phyloP scores from a whole-genome alignment of 2,888 invertebrate genomes.

The Drosophila dives region DNA sequence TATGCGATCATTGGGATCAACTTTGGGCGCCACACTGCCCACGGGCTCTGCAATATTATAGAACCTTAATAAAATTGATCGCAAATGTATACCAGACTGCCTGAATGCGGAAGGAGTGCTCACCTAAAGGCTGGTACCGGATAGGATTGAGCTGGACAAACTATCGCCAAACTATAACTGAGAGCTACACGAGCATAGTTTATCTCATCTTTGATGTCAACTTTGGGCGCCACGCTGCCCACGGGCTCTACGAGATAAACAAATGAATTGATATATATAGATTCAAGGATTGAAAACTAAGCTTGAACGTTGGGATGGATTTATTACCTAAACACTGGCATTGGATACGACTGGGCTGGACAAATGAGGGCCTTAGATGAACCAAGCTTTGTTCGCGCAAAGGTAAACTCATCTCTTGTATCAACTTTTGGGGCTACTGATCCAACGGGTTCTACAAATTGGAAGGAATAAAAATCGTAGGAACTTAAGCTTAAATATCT shows the following conservation, averaged over 20 bases:
- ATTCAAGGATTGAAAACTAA: neutral
- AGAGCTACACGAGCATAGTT: conserved; percentile 86
- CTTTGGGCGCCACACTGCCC: conserved; percentile 89
- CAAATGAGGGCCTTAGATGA: conserved; percentile 88
- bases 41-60: conserved; percentile 87
- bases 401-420: conserved; percentile 87
- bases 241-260: conserved; percentile 84
- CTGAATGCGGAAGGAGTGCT: conserved; percentile 53
- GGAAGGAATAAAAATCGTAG: neutral
- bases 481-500: neutral
- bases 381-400: conserved; percentile 75
- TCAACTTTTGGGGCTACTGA: conserved; percentile 89
- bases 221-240: conserved; percentile 87
- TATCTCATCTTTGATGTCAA: conserved; percentile 88
- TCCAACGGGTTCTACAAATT: conserved; percentile 85
- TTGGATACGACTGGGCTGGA: conserved; percentile 87
- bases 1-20: conserved; percentile 88
- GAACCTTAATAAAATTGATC: neutral
- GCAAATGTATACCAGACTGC: conserved; percentile 5
- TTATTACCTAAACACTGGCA: conserved; percentile 83
- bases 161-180: conserved; percentile 87
- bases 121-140: conserved; percentile 67
- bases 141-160: conserved; percentile 87
- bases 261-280: neutral
- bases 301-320: conserved; percentile 39